These are phyloP conservation scores for Peromyscus melanophrys DNA, from an alignment of 2,797 vertebrate species.

Conservation along the genomic window DNA sequence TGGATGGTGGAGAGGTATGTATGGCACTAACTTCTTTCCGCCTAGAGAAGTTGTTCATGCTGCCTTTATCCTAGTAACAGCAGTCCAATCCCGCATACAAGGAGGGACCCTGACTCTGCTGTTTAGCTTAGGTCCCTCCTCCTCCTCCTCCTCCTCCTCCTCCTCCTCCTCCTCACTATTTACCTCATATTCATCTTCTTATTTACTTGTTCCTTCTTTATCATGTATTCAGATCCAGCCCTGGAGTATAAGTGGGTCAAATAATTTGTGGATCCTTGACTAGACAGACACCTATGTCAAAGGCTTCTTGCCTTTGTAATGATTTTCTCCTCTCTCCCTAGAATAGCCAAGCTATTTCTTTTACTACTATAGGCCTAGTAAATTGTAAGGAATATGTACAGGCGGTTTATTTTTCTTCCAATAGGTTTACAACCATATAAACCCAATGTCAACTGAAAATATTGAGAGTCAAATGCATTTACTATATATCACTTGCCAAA, in stretches of 20 bases:
- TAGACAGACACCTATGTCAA: background rate
- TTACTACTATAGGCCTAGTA: constrained; percentile 18
- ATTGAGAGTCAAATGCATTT: background rate
- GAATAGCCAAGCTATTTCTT: constrained; percentile 31
- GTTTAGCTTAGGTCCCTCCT: constrained; percentile 44
- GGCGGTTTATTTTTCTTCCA: background rate
- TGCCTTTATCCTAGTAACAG: background rate
- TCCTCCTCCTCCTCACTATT: constrained; percentile 26
- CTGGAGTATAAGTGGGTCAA: constrained; percentile 39
- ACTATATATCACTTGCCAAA: background rate
- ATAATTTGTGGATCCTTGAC: constrained; percentile 2
- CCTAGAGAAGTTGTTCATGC: background rate
- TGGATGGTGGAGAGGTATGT: background rate
- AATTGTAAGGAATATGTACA: constrained; percentile 38
- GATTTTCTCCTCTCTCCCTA: constrained; percentile 57
- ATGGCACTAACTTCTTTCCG: constrained; percentile 45
- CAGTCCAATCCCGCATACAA: background rate
- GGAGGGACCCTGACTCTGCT: background rate
- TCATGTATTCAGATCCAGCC: constrained; percentile 35
- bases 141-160: background rate
- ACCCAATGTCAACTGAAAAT: background rate
- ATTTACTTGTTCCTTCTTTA: constrained; percentile 42
- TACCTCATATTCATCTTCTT: constrained; percentile 48
- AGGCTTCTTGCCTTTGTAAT: constrained; percentile 6
- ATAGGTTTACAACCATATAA: background rate